Base-by-base conservation (phyloP, 2,797 vertebrate genomes). In the Lacerta viridis region DNA sequence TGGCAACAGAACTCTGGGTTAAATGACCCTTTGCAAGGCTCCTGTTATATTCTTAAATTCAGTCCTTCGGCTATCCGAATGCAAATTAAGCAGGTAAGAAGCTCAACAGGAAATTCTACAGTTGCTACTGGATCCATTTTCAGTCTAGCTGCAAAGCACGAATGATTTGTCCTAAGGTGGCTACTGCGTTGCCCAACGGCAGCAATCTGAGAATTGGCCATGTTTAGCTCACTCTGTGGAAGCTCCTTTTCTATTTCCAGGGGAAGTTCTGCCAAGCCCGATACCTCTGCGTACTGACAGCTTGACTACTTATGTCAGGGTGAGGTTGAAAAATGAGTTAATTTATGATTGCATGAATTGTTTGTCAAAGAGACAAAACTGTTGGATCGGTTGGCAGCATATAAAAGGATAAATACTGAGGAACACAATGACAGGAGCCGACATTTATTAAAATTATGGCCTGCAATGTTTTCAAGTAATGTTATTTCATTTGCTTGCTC, bases 351-450 rank as follows among this genome's bases (percentile, higher is more conserved):
- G 88, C 75, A 87, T 84, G 87, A 94, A 93, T 94, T 91, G 90
- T 94, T 94, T 93, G 90, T 95, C 93, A 94, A 90, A 91, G 93
- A 95, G 92, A 95, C 84, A 91, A 94, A 96, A 93, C 84, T 15
- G 87, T 94, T 50, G 80, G 86, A 92, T 96, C 89, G 93, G 91
- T 84, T 92, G 84, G 88, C 92, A 94, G 93, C 93, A 89, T 92
- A 95, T 93, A 94, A 94, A 94, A 89, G 87, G 86, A 93, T 93
- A 93, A 95, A 94, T 93, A 94, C 85, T 76, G 29, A 75, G 89
- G 87, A 94, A 94, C 90, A 93, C 29, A 76, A 50, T 90, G 93
- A 92, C 90, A 94, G 86, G 71, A 96, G 85, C 88, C 93, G 93
- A 84, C 86, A 88, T 95, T 94, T 93, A 93, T 93, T 94, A 93